Percentiles rank a stretch among this genome's conserved stretches.
Conservation (phyloP, 2,797 vertebrate species). For the Tangara arthus region DNA sequence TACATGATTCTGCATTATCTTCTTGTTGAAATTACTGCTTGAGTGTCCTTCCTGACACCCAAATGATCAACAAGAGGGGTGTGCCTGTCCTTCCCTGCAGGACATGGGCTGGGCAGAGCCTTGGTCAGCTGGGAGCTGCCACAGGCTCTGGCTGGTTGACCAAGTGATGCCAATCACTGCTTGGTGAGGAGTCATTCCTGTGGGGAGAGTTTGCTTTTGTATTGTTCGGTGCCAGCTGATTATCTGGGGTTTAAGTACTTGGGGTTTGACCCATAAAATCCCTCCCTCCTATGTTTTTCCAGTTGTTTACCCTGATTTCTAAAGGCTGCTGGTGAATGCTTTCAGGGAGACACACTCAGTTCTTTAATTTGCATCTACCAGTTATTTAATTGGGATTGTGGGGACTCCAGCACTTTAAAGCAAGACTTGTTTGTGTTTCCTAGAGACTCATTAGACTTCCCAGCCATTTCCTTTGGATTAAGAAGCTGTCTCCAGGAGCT, state of each 20-base stretch:
- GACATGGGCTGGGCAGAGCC: fast-evolving
- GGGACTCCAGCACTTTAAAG: background rate
- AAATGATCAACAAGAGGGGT: background rate
- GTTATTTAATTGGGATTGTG: background rate
- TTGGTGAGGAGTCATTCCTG: background rate
- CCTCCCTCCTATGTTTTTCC: background rate
- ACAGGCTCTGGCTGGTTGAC: background rate
- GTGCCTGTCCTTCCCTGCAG: background rate
- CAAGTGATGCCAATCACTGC: background rate
- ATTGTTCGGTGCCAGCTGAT: background rate
- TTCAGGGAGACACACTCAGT: background rate
- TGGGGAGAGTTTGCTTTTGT: background rate
- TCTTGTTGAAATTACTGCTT: background rate
- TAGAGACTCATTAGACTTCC: background rate
- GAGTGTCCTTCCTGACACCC: background rate
- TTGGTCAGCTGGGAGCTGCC: background rate
- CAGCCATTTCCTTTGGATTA: background rate
- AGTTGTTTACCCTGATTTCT: background rate
- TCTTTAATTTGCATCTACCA: background rate
- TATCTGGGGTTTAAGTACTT: background rate
- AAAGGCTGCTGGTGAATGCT: background rate
- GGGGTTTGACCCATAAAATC: background rate
- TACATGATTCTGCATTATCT: background rate
- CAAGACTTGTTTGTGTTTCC: background rate
- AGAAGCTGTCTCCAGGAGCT: background rate